phyloP scores from a whole-genome alignment of 2,888 invertebrate genomes.

The Petrolisthes manimaculis region DNA sequence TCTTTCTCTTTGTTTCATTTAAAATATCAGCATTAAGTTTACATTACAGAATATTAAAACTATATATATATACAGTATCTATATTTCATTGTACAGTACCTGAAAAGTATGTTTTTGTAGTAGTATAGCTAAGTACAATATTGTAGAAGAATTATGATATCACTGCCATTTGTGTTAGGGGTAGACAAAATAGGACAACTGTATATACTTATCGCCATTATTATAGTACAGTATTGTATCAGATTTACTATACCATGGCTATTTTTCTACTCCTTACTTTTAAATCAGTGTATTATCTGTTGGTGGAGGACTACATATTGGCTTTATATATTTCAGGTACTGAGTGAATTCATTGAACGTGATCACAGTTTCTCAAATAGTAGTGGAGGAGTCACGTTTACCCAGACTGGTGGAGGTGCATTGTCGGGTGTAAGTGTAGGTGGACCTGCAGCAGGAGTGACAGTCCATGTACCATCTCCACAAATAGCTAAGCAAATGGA shows the following conservation, averaged over 20 bases:
- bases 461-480: constrained; percentile 34
- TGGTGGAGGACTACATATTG: neutral
- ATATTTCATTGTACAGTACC: no score
- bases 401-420: neutral
- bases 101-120: no score
- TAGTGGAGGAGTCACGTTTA: neutral
- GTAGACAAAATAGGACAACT: neutral
- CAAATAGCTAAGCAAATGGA: constrained; percentile 27
- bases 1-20: neutral
- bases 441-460: neutral
- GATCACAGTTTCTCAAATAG: neutral
- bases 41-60: neutral
- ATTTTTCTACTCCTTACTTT: no score
- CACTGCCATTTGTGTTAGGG: no score
- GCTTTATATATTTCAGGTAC: constrained; percentile 15
- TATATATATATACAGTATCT: constrained; percentile 17
- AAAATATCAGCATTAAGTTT: neutral
- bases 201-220: neutral
- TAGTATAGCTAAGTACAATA: no score
- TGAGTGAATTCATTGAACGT: constrained; percentile 31
- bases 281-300: no score
- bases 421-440: neutral
- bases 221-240: neutral
- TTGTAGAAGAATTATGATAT: no score
- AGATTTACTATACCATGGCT: no score